Percentiles rank a stretch among this genome's conserved stretches.
Conservation (phyloP, 2,888 invertebrate species). For the Tetragnatha montana region DNA sequence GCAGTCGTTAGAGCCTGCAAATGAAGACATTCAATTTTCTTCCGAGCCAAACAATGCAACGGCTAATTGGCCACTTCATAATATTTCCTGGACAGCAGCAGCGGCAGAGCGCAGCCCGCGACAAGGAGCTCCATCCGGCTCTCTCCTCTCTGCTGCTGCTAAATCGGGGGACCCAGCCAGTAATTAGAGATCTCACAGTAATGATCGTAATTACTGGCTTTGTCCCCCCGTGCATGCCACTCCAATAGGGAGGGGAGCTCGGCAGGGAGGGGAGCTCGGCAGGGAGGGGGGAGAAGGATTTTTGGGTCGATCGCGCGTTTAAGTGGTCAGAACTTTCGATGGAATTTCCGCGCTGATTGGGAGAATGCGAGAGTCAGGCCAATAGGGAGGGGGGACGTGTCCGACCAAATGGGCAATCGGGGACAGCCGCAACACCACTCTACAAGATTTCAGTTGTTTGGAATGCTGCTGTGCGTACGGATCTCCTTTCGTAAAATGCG, state of each 20-base stretch:
- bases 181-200: constrained; percentile 69
- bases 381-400: background rate
- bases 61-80: constrained; percentile 69
- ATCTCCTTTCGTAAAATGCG: no score
- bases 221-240: constrained; percentile 43
- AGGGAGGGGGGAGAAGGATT: constrained; percentile 10
- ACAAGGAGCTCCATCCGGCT: constrained; percentile 66
- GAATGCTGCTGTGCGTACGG: no score
- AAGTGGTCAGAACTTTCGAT: constrained; percentile 33
- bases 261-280: constrained; percentile 1
- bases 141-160: constrained; percentile 57
- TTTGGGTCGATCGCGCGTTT: constrained; percentile 30
- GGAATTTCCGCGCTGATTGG: constrained; percentile 17
- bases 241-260: constrained; percentile 29
- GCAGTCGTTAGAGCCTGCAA: constrained; percentile 59
- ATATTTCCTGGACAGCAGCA: constrained; percentile 54
- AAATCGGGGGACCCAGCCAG: constrained; percentile 57
- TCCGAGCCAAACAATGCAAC: constrained; percentile 55
- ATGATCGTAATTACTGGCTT: constrained; percentile 70
- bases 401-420: background rate
- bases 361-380: background rate
- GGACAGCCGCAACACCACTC: background rate
- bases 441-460: no score
- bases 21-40: constrained; percentile 70
- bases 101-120: background rate